Evolutionary conservation across 2,888 invertebrate genomes (phyloP).

Genomic region (Rosalia funebris): DNA sequence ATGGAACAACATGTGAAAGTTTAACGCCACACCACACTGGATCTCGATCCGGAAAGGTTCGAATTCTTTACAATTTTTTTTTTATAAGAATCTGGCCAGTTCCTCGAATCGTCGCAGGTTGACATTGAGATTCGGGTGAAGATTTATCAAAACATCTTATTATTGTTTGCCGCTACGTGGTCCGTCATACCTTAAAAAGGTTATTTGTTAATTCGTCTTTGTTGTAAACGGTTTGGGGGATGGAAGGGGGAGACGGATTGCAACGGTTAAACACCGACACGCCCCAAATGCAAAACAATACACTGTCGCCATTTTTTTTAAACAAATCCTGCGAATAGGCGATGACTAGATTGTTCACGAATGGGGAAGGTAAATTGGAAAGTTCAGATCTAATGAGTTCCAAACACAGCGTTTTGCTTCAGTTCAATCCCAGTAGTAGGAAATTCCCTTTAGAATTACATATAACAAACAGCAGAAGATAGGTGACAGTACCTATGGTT

Average conservation of each 20-base stretch:
- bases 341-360: too few species aligned
- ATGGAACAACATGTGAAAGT: slow-evolving; percentile 51
- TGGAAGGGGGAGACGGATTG: background rate
- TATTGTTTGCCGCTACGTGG: background rate
- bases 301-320: slow-evolving; percentile 17
- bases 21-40: slow-evolving; percentile 35
- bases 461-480: too few species aligned
- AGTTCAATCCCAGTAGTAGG: too few species aligned
- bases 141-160: slow-evolving; percentile 14
- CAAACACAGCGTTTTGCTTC: too few species aligned
- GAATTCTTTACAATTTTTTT: slow-evolving; percentile 32
- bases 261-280: slow-evolving; percentile 1
- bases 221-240: background rate
- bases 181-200: background rate
- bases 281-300: background rate
- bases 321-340: too few species aligned
- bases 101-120: slow-evolving; percentile 28
- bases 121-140: slow-evolving; percentile 33
- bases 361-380: too few species aligned
- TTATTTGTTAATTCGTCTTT: background rate
- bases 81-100: slow-evolving; percentile 25
- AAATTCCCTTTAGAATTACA: too few species aligned
- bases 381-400: too few species aligned
- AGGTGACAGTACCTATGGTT: too few species aligned
- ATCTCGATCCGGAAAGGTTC: slow-evolving; percentile 41